These are phyloP conservation scores for Stichodactyla mertensii DNA, from an alignment of 64 coral and sea anemone genomes.

Conservation along the genomic window DNA sequence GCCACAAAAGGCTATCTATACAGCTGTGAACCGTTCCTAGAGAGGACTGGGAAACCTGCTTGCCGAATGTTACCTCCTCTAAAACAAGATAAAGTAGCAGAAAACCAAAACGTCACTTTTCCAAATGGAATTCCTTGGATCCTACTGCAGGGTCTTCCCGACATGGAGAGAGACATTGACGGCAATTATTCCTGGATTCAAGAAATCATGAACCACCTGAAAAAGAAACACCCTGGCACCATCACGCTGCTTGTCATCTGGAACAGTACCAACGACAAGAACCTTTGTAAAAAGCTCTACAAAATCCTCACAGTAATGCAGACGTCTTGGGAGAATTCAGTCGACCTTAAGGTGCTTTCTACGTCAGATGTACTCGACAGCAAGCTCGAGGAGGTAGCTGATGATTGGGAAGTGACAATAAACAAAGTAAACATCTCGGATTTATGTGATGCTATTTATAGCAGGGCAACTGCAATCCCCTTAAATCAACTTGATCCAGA, in stretches of 20 bases:
- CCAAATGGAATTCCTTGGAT: constrained; percentile 73
- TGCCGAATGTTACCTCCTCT: constrained; percentile 56
- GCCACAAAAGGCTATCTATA: constrained; percentile 25
- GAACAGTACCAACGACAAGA: background rate
- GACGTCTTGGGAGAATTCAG: constrained; percentile 5
- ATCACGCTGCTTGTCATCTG: constrained; percentile 63
- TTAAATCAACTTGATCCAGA: constrained; percentile 24
- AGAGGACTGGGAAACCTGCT: constrained; percentile 33
- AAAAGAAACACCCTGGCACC: constrained; percentile 31
- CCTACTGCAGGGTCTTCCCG: constrained; percentile 55
- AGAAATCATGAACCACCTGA: constrained; percentile 35
- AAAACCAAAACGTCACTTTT: constrained; percentile 17
- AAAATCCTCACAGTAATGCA: constrained; percentile 30
- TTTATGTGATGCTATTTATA: constrained; percentile 34
- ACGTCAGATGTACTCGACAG: background rate
- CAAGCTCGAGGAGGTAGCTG: constrained; percentile 28
- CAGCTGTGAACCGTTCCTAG: constrained; percentile 30
- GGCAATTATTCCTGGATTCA: constrained; percentile 43
- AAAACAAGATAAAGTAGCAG: constrained; percentile 1
- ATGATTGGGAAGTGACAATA: constrained; percentile 31
- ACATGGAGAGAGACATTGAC: constrained; percentile 21
- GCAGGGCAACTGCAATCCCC: background rate
- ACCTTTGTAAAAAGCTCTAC: constrained; percentile 39
- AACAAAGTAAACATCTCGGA: constrained; percentile 16
- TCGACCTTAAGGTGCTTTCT: constrained; percentile 42